phyloP scores from a whole-genome alignment of 2,888 invertebrate species.

The Lasioglossum lativentre region DNA sequence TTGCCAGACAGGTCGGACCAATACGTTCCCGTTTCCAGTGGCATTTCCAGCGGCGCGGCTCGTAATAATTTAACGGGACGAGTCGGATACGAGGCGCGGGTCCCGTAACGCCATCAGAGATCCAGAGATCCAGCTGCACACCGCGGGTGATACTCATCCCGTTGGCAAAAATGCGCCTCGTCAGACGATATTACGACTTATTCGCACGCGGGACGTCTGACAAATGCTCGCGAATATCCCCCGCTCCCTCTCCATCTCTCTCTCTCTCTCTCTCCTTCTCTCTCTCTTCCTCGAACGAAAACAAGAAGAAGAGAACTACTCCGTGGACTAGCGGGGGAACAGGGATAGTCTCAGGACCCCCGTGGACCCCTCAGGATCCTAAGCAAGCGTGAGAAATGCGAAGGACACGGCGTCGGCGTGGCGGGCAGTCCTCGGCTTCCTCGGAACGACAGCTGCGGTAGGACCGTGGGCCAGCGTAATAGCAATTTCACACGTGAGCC shows the following conservation, averaged over 20 bases:
- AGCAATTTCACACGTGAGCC: constrained; percentile 76
- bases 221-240: constrained; percentile 39
- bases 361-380: constrained; percentile 48
- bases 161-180: constrained; percentile 20
- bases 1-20: neutral
- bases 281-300: neutral
- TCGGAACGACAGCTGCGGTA: constrained; percentile 68
- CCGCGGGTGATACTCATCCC: constrained; percentile 1
- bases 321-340: neutral
- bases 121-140: neutral
- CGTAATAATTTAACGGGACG: constrained; percentile 18
- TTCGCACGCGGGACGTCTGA: constrained; percentile 49
- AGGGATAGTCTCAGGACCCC: constrained; percentile 31
- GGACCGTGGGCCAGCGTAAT: constrained; percentile 66
- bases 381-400: constrained; percentile 62
- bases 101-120: constrained; percentile 22
- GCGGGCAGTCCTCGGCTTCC: constrained; percentile 45
- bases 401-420: constrained; percentile 40
- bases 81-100: neutral
- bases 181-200: constrained; percentile 50
- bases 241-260: neutral
- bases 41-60: neutral
- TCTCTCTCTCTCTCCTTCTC: neutral
- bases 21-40: neutral
- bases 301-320: neutral